Base-by-base conservation (phyloP, 2,888 invertebrate genomes). In the Sinopyrophorus schimmeli region DNA sequence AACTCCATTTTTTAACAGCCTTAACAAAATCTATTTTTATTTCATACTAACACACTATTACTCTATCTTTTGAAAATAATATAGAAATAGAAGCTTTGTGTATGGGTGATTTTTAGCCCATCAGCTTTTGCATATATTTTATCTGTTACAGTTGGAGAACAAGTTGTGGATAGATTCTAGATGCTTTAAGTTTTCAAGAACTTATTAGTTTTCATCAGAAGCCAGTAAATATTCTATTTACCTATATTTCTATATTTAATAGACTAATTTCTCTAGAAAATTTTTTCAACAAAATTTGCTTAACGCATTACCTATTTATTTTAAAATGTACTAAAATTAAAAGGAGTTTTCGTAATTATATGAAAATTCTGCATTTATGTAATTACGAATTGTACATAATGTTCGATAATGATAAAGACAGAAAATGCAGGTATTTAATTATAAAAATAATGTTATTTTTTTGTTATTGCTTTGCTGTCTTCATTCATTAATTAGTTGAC, bases 101-200 rank as follows among this genome's bases (percentile, higher is more conserved):
- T 34, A 31, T 18, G 40, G 27, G 47, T 27, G 14, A 14, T 34
- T 31, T 23, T 34, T 20, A 35, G 44, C 30, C 38, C 21, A 18
- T 21, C 18, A 11, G 46, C 47, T 47, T 44, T 40, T 42, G 41
- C 46, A 42, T 16, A 41, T 31, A 18, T 50, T 52, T 56, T 56
- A 42, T 69, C 64, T 72, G 68, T 82, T 83, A 72, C 83, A 85
- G 85, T 78, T 80, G 81, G 82, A 77, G 85, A 85, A 72, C 76
- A 74, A 76, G 84, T 85, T 77, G 71, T 81, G 77, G 80, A 82
- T 80, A 84, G 80, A 79, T 84, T 83, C 84, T 79, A 80, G 39
- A 32, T 26, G 34, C 40, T 40, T 39, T 43, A 32, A 46, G 3
- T 49, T 35, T 44, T 50, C 50, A 40, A 44, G 35, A 38, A 6